Base-by-base conservation (phyloP, 2,797 vertebrate species). In the Protonibea diacanthus region DNA sequence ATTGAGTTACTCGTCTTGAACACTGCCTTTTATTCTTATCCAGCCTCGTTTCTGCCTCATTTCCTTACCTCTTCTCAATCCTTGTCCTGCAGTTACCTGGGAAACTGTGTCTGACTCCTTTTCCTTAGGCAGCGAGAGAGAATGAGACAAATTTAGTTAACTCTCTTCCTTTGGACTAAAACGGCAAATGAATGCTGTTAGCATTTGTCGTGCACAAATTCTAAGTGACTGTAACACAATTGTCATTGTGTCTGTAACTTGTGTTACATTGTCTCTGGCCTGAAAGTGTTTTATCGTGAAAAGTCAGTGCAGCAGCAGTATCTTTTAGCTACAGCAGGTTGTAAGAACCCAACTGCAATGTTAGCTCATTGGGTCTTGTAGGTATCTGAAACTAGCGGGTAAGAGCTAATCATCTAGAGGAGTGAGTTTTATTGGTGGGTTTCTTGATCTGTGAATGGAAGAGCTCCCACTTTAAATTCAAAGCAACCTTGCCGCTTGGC, bases 21-120 rank as follows among this genome's bases (percentile, higher is more conserved):
- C 52, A 64, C 75, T 18, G 23, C 58, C 45, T 53, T 64, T 74
- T 65, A 58, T 53, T 65, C 44, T 55, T 58, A 42, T 62, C 57
- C 25, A 23, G 74, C 56, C 38, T 67, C 40, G 75, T 60, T 47
- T 78, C 59, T 33, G 49, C 69, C 55, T 83, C 75, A 45, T 81
- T 68, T 69, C 9, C 25, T 47, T 40, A 70, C 33, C 47, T 78
- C 56, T 29, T 61, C 57, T 81, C 51, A 53, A 52, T 76, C 42
- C 56, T 49, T 69, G 38, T 81, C 79, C 72, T 70, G 38, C 7
- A 48, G 80, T 88, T 91, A 86, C 85, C 83, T 84, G 83, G 85
- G 88, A 82, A 90, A 91, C 83, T 5, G 56, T 74, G 78, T 71
- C 60, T 65, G 45, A 60, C 60, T 71, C 3, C 18, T 53, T 65